Evolutionary conservation across 1,140 invertebrate species (phyloP).

Genomic region (Bombus haemorrhoidalis): DNA sequence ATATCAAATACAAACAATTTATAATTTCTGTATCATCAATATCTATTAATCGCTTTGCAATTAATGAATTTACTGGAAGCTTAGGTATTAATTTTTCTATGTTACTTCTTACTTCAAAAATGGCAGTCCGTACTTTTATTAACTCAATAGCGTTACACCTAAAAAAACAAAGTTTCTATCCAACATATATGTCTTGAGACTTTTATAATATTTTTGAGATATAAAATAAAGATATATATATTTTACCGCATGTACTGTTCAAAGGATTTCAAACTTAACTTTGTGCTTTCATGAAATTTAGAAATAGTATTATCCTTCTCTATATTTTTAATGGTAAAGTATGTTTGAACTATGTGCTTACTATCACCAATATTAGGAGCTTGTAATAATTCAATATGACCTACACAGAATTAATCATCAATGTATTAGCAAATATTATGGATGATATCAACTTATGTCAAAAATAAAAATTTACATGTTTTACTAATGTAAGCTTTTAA

Average conservation of each 20-base stretch:
- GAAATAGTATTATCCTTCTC: constrained; percentile 26
- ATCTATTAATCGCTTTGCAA: constrained; percentile 62
- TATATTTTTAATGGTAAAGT: constrained; percentile 41
- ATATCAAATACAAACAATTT: constrained; percentile 53
- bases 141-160: constrained; percentile 36
- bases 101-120: constrained; percentile 62
- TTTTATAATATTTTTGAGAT: constrained; percentile 1
- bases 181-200: constrained; percentile 38
- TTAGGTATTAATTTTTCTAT: constrained; percentile 45
- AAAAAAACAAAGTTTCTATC: constrained; percentile 45
- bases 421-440: not conserved
- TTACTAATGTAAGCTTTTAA: constrained; percentile 61
- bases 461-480: constrained; percentile 47
- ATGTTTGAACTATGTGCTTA: constrained; percentile 21
- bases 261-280: constrained; percentile 41
- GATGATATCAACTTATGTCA: not conserved
- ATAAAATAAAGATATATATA: not conserved
- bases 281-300: constrained; percentile 1
- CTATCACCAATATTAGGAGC: constrained; percentile 6
- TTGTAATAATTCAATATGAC: constrained; percentile 24
- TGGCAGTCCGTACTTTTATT: constrained; percentile 31
- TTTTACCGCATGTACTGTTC: constrained; percentile 43
- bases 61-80: constrained; percentile 48
- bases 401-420: constrained; percentile 28
- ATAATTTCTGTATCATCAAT: constrained; percentile 68